These are phyloP conservation scores for Noturus placidus DNA, from an alignment of 2,113 vertebrate species.

Conservation along the genomic window DNA sequence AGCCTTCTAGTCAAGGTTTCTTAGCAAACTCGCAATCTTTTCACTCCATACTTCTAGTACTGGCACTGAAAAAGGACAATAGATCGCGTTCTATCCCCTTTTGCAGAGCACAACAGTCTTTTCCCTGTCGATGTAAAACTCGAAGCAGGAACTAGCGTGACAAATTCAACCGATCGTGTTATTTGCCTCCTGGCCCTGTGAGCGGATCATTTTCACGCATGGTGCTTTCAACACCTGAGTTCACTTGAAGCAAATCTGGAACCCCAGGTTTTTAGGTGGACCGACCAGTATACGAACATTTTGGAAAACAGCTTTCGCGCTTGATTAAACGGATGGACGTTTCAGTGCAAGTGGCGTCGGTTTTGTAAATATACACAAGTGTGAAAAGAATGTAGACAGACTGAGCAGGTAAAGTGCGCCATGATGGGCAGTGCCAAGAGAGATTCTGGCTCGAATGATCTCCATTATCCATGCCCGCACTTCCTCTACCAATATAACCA, in stretches of 20 bases:
- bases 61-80: neutral
- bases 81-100: neutral
- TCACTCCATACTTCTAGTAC: neutral
- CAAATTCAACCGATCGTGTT: neutral
- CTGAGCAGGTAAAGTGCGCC: neutral
- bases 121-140: neutral
- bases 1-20: neutral
- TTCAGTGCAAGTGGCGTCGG: neutral
- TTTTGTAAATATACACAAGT: neutral
- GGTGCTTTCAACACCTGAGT: conserved; percentile 9
- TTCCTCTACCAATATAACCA: conserved; percentile 37
- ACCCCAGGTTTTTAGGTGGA: neutral
- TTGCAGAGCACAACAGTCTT: neutral
- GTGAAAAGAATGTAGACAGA: neutral
- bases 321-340: neutral
- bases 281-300: neutral
- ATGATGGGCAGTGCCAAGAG: conserved; percentile 4
- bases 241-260: neutral
- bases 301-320: neutral
- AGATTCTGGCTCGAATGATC: conserved; percentile 25
- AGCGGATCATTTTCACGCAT: neutral
- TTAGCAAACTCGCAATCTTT: neutral
- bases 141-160: neutral
- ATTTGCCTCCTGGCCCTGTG: neutral
- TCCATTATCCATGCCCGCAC: conserved; percentile 17